Evolutionary conservation across 2,797 vertebrate genomes (phyloP).

Genomic region (Tolypeutes matacus): DNA sequence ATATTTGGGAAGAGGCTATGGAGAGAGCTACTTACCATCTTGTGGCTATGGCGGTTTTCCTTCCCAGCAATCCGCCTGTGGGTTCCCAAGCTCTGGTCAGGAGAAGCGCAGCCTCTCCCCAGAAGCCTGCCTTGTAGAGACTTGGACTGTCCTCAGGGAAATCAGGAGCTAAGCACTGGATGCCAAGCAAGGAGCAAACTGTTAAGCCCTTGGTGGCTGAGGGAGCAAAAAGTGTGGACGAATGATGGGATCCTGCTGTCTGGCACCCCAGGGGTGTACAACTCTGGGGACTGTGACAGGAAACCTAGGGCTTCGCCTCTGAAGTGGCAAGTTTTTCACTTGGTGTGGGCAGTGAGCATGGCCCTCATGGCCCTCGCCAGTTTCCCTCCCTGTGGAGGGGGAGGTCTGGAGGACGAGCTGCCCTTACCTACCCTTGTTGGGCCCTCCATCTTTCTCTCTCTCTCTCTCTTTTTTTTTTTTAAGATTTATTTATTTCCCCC

Average conservation of each 20-base stretch:
- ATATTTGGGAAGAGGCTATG: not conserved
- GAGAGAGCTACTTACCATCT: constrained; percentile 66
- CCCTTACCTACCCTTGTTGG: not conserved
- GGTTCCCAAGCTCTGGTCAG: not conserved
- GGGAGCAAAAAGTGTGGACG: not conserved
- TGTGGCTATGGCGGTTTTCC: rapidly evolving
- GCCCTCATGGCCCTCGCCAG: no score
- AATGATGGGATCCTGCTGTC: no score
- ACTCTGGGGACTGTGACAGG: not conserved
- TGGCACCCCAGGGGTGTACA: not conserved
- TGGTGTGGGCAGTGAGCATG: no score
- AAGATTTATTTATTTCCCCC: no score
- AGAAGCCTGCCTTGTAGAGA: not conserved
- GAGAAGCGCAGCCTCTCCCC: not conserved
- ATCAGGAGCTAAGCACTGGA: not conserved
- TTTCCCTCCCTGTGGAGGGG: no score
- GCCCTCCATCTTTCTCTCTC: no score
- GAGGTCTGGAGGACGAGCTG: not conserved
- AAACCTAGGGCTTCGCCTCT: not conserved
- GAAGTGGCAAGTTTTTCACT: no score
- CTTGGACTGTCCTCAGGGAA: not conserved
- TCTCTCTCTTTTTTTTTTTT: no score
- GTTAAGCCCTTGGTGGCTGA: not conserved
- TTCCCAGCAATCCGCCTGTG: not conserved
- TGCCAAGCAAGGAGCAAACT: not conserved